Percentiles rank a stretch among this genome's conserved stretches.
Conservation (phyloP, 2,113 vertebrate species). For the Dicaeum eximium region DNA sequence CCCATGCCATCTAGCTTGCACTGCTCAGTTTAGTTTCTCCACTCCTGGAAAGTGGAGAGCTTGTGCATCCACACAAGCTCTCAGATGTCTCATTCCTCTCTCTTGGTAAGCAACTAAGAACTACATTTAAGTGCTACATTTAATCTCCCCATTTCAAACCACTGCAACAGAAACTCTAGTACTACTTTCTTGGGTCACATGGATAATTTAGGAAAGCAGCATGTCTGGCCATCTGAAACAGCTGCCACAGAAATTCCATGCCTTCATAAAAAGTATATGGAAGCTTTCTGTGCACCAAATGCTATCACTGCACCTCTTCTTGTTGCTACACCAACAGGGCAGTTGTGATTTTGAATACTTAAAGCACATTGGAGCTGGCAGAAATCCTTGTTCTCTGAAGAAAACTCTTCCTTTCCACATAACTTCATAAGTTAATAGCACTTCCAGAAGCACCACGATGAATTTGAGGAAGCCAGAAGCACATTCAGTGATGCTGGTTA, state of each 20-base stretch:
- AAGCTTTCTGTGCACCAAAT: not conserved
- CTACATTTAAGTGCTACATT: not conserved
- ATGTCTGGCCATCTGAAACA: not conserved
- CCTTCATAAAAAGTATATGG: not conserved
- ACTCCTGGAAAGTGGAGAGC: not conserved
- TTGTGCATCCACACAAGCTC: not conserved
- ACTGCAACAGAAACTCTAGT: not conserved
- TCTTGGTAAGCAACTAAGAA: not conserved
- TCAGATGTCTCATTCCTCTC: not conserved
- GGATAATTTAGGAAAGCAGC: not conserved
- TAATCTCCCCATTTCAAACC: not conserved
- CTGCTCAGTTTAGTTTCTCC: not conserved
- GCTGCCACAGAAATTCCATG: not conserved
- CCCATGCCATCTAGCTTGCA: not conserved
- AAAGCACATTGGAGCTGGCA: not conserved
- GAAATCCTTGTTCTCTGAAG: not conserved
- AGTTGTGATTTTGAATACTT: not conserved
- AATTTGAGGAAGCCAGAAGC: not conserved
- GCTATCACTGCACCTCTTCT: not conserved
- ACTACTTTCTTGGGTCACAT: not conserved
- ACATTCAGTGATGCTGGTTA: not conserved
- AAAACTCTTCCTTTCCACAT: not conserved
- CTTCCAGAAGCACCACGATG: not conserved
- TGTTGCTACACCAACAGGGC: not conserved
- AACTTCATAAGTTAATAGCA: not conserved